A percentile compares a stretch with the other conserved stretches of the same genome.
Evolutionary conservation across 2,113 vertebrate genomes (phyloP).

Genomic region (Podarcis muralis): DNA sequence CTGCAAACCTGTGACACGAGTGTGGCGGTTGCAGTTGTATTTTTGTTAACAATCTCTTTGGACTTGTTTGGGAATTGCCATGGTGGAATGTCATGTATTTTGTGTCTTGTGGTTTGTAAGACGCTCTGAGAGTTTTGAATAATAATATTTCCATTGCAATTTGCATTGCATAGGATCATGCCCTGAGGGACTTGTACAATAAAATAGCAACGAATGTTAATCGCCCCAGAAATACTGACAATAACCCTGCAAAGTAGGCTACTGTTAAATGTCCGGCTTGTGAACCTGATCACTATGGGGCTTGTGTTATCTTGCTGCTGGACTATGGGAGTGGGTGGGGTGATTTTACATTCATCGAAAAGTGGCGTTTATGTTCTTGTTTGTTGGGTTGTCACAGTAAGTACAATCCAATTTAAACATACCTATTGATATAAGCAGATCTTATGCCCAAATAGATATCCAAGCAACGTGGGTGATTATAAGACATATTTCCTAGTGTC

Average conservation of each 20-base stretch:
- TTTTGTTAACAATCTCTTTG: background rate
- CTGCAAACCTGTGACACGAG: background rate
- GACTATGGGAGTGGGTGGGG: too few relatives aligned
- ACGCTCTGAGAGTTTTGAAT: background rate
- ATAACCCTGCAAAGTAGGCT: background rate
- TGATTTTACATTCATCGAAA: too few relatives aligned
- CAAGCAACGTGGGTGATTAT: too few relatives aligned
- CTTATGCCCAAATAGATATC: too few relatives aligned
- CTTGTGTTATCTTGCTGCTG: background rate
- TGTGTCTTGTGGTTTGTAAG: background rate
- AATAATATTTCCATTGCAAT: too few relatives aligned
- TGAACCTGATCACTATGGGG: background rate
- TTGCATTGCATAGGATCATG: too few relatives aligned
- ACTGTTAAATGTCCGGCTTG: background rate
- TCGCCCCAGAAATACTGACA: background rate
- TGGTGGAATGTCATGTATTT: background rate
- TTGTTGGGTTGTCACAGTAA: too few relatives aligned
- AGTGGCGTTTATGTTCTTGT: too few relatives aligned
- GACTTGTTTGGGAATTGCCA: background rate
- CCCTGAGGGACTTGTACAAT: too few relatives aligned
- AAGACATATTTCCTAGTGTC: too few relatives aligned
- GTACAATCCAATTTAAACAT: too few relatives aligned
- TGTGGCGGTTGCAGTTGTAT: background rate
- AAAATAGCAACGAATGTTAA: background rate
- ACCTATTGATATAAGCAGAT: too few relatives aligned